Base-by-base conservation (phyloP, 2,113 vertebrate species). In the Leptosomus discolor region DNA sequence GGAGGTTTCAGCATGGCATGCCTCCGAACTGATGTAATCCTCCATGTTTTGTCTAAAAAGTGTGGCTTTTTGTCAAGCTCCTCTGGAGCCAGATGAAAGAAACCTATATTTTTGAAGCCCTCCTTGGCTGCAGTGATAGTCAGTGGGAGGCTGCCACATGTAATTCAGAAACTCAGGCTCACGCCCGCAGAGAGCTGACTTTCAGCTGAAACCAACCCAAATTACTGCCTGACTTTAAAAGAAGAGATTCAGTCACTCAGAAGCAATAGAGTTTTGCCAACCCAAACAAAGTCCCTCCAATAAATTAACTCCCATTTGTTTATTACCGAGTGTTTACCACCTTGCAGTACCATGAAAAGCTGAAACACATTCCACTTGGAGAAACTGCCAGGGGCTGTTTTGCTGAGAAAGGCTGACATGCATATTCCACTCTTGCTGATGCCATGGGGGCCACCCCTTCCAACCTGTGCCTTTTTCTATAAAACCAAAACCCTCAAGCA, bases 11-110 rank as follows among this genome's bases (percentile, higher is more conserved):
- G 92, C 2, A 0, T 37, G 75, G 67, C 87, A 48, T 94, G 92
- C 82, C 75, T 96, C 92, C 2, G 0, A 81, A 76, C 94, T 95
- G 92, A 97, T 75, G 93, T 88, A 85, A 97, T 75, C 63, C 65
- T 79, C 82, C 82, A 39, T 54, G 85, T 88, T 84, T 71, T 36
- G 53, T 90, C 51, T 96, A 67, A 84, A 88, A 97, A 89, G 81
- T 7, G 56, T 88, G 90, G 48, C 67, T 85, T 83, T 95, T 76
- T 90, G 88, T 86, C 86, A 91, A 78, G 65, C 63, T 60, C 65
- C 54, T 48, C 77, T 84, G 78, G 76, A 93, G 43, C 43, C 57
- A 80, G 79, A 1, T 71, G 82, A 93, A 96, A 91, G 88, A 94
- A 95, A 71, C 85, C 71, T 75, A 0, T 88, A 89, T 71, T 96